Conservation (phyloP, 2,888 invertebrate genomes). For the Lamellibrachia columna region DNA sequence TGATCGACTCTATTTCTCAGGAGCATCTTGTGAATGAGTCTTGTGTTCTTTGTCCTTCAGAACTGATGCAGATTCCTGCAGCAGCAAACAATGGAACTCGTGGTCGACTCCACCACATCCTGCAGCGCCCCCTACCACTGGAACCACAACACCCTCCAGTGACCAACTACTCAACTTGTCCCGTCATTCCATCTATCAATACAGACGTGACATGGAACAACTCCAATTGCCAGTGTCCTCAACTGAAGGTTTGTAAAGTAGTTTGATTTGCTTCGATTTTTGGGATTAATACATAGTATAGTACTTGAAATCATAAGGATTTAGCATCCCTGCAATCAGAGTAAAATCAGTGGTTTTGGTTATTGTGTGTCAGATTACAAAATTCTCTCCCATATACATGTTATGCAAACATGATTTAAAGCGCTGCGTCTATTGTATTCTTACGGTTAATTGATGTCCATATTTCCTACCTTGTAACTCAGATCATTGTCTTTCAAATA, state of each 20-base stretch:
- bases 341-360: too few relatives aligned
- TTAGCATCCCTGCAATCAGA: background rate
- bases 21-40: background rate
- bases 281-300: too few relatives aligned
- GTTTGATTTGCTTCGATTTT: background rate
- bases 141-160: constrained; percentile 26
- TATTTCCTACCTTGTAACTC: background rate
- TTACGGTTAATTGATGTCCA: too few relatives aligned
- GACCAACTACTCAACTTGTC: constrained; percentile 28
- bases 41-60: constrained; percentile 35
- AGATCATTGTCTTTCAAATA: too few relatives aligned
- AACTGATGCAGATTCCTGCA: constrained; percentile 39
- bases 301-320: background rate
- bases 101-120: constrained; percentile 61
- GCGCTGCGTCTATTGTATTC: too few relatives aligned
- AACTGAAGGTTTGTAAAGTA: background rate
- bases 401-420: too few relatives aligned
- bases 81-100: constrained; percentile 67
- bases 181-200: background rate
- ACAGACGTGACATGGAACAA: constrained; percentile 24
- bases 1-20: background rate
- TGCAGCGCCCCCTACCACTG: constrained; percentile 48
- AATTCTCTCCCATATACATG: too few relatives aligned
- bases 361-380: too few relatives aligned
- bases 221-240: background rate